Conservation (phyloP, 1,140 invertebrate genomes). For the Nymphalis io region DNA sequence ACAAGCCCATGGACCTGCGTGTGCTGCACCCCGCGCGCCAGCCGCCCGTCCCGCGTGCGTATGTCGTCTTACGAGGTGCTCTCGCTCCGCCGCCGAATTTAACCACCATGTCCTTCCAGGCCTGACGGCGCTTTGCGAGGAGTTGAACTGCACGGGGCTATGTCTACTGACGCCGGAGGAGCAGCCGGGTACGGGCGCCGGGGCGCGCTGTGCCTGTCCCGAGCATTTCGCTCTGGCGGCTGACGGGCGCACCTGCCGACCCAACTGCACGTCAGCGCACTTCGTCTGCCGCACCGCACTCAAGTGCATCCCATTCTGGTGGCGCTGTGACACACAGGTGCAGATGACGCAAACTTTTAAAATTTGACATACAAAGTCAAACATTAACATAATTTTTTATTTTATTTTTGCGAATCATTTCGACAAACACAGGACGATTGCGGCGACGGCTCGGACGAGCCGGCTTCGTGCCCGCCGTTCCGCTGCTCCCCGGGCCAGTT, state of each 20-base stretch:
- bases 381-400: too few species aligned
- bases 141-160: slow-evolving; percentile 86
- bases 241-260: slow-evolving; percentile 85
- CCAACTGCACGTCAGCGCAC: slow-evolving; percentile 91
- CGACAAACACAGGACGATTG: slow-evolving; percentile 93
- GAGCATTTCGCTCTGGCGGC: slow-evolving; percentile 87
- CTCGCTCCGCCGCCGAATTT: slow-evolving; percentile 40
- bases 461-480: slow-evolving; percentile 85
- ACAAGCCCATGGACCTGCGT: slow-evolving; percentile 94
- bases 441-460: slow-evolving; percentile 90
- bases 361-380: too few species aligned
- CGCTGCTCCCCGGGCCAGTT: slow-evolving; percentile 89
- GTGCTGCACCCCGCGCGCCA: slow-evolving; percentile 91
- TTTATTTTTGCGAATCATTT: too few species aligned
- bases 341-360: too few species aligned
- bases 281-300: slow-evolving; percentile 88
- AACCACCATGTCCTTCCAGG: slow-evolving; percentile 37
- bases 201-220: slow-evolving; percentile 89
- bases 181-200: slow-evolving; percentile 55
- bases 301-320: slow-evolving; percentile 91
- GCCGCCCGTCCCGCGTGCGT: slow-evolving; percentile 53
- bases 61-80: slow-evolving; percentile 65
- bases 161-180: slow-evolving; percentile 86
- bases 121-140: slow-evolving; percentile 70
- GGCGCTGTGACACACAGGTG: slow-evolving; percentile 89